These are phyloP conservation scores for Spea bombifrons DNA, from an alignment of 2,113 vertebrate species.

Conservation along the genomic window DNA sequence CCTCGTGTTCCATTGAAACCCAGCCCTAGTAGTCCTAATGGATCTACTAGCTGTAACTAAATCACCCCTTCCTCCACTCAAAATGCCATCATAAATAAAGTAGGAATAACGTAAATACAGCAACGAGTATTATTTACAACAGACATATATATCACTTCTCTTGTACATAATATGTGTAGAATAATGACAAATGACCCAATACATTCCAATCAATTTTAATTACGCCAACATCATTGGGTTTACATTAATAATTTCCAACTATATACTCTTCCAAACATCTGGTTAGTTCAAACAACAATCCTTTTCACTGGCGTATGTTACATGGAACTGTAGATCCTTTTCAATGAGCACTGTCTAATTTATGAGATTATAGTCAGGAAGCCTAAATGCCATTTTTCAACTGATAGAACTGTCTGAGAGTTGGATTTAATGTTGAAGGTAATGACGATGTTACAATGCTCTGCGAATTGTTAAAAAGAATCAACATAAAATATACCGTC, in stretches of 20 bases:
- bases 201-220: constrained; percentile 48
- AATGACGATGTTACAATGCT: not conserved
- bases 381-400: not conserved
- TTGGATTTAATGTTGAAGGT: not conserved
- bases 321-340: no score
- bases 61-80: no score
- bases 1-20: no score
- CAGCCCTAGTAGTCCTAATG: no score
- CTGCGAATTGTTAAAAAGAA: not conserved
- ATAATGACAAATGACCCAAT: constrained; percentile 32
- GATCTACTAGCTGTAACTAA: no score
- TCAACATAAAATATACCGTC: not conserved
- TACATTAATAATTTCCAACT: constrained; percentile 39
- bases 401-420: not conserved
- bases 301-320: no score
- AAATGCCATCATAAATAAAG: no score
- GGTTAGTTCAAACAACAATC: constrained; percentile 4
- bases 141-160: constrained; percentile 1
- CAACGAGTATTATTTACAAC: not conserved
- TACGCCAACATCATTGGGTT: constrained; percentile 26
- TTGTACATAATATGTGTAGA: constrained; percentile 13
- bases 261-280: constrained; percentile 19
- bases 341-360: no score
- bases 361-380: no score
- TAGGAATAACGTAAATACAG: no score